phyloP scores from a whole-genome alignment of 2,113 vertebrate species.

The Podarcis muralis region DNA sequence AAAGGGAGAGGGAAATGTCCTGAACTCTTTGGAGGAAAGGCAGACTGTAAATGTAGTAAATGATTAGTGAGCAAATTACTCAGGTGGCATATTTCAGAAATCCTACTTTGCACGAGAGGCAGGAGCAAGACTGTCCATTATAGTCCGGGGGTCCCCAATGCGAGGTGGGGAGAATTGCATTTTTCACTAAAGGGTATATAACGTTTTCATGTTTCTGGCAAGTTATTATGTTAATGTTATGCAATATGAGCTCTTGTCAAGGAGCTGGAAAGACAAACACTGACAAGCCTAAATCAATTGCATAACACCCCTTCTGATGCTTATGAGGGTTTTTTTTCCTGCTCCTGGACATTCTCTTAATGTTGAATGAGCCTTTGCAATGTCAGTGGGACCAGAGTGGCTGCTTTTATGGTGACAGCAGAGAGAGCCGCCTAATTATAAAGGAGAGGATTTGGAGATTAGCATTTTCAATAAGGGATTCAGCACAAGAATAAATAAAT shows the following conservation, averaged over 20 bases:
- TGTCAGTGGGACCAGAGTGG: neutral
- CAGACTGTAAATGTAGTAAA: too few relatives aligned
- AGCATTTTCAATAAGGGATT: constrained; percentile 46
- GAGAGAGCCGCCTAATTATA: constrained; percentile 40
- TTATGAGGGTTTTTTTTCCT: neutral
- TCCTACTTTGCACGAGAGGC: too few relatives aligned
- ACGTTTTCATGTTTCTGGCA: neutral
- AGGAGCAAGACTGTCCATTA: too few relatives aligned
- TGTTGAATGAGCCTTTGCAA: neutral
- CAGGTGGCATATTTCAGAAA: too few relatives aligned
- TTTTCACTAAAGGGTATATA: neutral
- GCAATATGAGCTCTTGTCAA: neutral
- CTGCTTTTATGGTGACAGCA: constrained; percentile 7
- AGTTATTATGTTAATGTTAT: neutral
- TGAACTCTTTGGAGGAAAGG: too few relatives aligned
- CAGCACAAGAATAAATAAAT: neutral
- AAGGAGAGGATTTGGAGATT: constrained; percentile 42
- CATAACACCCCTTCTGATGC: neutral
- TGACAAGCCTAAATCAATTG: neutral
- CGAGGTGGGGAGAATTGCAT: neutral
- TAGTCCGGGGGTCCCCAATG: too few relatives aligned
- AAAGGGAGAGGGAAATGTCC: too few relatives aligned
- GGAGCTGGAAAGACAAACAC: neutral
- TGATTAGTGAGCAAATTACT: too few relatives aligned
- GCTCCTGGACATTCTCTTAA: constrained; percentile 24